Evolutionary conservation across 2,797 vertebrate species (phyloP).

Genomic region (Benthosema pterotum): DNA sequence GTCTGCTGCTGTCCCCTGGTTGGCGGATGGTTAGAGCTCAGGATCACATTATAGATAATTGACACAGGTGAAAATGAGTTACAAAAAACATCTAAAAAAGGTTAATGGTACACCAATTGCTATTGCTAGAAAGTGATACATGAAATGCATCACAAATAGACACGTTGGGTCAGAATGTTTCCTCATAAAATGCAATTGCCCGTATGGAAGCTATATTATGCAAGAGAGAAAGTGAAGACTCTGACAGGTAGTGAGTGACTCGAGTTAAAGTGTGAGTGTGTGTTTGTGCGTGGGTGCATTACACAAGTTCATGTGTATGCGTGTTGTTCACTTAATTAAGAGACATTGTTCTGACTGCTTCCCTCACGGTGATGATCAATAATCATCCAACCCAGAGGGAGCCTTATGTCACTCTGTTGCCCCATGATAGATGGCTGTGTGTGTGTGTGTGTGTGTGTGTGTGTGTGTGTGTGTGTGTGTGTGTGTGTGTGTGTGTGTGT

Average conservation of each 20-base stretch:
- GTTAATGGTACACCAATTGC: too few species aligned
- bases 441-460: conserved; percentile 8
- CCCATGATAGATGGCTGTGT: conserved; percentile 20
- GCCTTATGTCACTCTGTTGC: conserved; percentile 24
- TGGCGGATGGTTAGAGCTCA: too few species aligned
- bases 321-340: too few species aligned
- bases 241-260: too few species aligned
- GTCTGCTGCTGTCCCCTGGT: too few species aligned
- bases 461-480: conserved; percentile 1
- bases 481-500: background rate
- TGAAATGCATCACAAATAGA: too few species aligned
- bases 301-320: too few species aligned
- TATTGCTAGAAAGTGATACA: too few species aligned
- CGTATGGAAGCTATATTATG: conserved; percentile 41
- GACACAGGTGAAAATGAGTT: too few species aligned
- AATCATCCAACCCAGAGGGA: conserved; percentile 26
- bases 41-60: too few species aligned
- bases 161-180: conserved; percentile 33
- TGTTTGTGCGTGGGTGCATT: background rate
- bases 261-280: conserved; percentile 15
- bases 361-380: conserved; percentile 54
- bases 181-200: conserved; percentile 62
- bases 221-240: conserved; percentile 50
- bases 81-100: too few species aligned
- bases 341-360: conserved; percentile 23